phyloP scores from a whole-genome alignment of 2,797 vertebrate species.

The Syncerus caffer region DNA sequence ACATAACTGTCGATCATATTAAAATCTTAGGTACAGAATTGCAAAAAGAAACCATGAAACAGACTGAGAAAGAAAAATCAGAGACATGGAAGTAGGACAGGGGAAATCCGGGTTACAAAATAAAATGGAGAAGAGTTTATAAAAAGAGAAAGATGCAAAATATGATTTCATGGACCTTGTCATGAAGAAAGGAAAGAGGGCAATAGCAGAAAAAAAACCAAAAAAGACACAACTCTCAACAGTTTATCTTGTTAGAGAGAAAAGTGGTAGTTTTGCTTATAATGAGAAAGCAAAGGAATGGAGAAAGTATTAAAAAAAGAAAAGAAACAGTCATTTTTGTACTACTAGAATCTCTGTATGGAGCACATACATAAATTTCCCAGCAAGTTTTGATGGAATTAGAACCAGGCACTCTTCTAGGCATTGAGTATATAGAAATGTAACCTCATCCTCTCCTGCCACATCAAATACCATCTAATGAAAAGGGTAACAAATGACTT shows the following conservation, averaged over 20 bases:
- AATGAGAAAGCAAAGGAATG: neutral
- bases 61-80: neutral
- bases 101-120: neutral
- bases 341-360: neutral
- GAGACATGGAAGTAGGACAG: neutral
- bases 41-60: neutral
- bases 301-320: neutral
- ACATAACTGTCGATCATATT: neutral
- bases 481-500: neutral
- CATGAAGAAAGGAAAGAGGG: neutral
- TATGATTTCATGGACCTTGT: neutral
- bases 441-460: neutral
- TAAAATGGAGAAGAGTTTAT: neutral
- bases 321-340: neutral
- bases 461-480: neutral
- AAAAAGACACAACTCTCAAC: neutral
- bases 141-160: neutral
- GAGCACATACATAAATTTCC: neutral
- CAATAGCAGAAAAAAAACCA: neutral
- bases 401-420: neutral
- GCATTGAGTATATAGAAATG: neutral
- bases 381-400: neutral
- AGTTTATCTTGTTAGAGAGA: neutral
- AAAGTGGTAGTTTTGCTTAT: neutral
- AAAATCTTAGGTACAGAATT: neutral